These are phyloP conservation scores for Tipula helvola DNA, from an alignment of 2,888 invertebrate species.

Conservation along the genomic window DNA sequence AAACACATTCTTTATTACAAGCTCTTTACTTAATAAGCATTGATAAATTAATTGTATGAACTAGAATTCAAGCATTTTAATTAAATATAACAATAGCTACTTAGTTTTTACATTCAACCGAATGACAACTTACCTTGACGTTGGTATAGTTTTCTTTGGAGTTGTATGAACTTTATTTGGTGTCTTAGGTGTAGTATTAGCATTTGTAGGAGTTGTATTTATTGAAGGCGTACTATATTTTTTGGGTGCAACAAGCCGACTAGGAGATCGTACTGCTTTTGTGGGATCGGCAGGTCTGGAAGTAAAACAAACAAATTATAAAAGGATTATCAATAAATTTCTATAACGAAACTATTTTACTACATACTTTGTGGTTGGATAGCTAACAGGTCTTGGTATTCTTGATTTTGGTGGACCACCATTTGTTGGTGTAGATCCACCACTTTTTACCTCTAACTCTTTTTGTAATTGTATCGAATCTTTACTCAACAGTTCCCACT, in stretches of 20 bases:
- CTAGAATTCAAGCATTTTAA: too few relatives aligned
- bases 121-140: slow-evolving; percentile 26
- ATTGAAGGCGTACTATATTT: slow-evolving; percentile 27
- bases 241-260: slow-evolving; percentile 34
- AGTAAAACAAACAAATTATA: neutral
- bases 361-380: slow-evolving; percentile 35
- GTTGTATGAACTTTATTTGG: slow-evolving; percentile 24
- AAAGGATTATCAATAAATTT: neutral
- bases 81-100: too few relatives aligned
- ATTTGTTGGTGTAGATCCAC: slow-evolving; percentile 35
- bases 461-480: slow-evolving; percentile 32
- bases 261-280: slow-evolving; percentile 30
- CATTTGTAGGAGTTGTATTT: slow-evolving; percentile 13
- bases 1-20: too few relatives aligned
- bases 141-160: slow-evolving; percentile 31
- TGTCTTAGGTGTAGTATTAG: slow-evolving; percentile 11
- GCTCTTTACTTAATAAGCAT: too few relatives aligned
- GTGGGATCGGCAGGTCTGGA: slow-evolving; percentile 21
- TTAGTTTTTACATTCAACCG: too few relatives aligned
- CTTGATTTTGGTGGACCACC: slow-evolving; percentile 29
- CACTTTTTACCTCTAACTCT: slow-evolving; percentile 32
- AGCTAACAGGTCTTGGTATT: slow-evolving; percentile 36
- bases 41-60: too few relatives aligned
- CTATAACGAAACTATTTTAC: neutral
- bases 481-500: slow-evolving; percentile 36